Base-by-base conservation (phyloP, 2,113 vertebrate genomes). In the Muntiacus muntjak region DNA sequence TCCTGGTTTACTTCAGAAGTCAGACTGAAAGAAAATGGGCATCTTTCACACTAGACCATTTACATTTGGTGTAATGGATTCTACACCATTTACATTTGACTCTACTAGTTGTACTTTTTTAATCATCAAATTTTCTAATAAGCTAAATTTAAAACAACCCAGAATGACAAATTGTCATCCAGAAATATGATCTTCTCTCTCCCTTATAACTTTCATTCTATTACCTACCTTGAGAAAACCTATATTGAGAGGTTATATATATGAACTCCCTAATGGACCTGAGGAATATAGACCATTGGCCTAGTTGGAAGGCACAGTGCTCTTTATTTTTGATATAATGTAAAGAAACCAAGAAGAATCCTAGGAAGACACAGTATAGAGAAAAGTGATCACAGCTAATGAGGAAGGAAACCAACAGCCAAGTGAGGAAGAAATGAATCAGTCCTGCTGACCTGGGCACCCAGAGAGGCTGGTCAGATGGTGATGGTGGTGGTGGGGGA, bases 61-160 rank as follows among this genome's bases (percentile, higher is more conserved):
- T 74, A 74, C 36, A 74, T 74, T 74, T 40, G 36, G 19, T 13
- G 36, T 74, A 23, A 74, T 40, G 67, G 36, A 74, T 71, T 40
- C 67, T 23, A 71, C 0, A 2, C 21, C 91, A 86, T 83, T 60
- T 89, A 94, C 84, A 87, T 67, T 50, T 95, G 33, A 92, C 40
- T 62, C 84, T 81, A 87, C 26, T 45, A 79, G 87, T 50, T 76
- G 16, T 28, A 81, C 84, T 82, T 95, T 91, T 95, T 67, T 58
- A 89, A 64, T 62, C 7, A 87, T 60, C 26, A 64, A 54, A 52
- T 47, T 82, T 93, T 95, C 67, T 95, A 89, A 55, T 71, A 76
- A 91, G 79, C 71, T n/a, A 74, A 94, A 93, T 93, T 84, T 78
- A 91, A 93, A 93, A 57, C 62, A 95, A 50, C 26, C 23, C n/a